Evolutionary conservation across 2,888 invertebrate species (phyloP).

Genomic region (Erynnis tages): DNA sequence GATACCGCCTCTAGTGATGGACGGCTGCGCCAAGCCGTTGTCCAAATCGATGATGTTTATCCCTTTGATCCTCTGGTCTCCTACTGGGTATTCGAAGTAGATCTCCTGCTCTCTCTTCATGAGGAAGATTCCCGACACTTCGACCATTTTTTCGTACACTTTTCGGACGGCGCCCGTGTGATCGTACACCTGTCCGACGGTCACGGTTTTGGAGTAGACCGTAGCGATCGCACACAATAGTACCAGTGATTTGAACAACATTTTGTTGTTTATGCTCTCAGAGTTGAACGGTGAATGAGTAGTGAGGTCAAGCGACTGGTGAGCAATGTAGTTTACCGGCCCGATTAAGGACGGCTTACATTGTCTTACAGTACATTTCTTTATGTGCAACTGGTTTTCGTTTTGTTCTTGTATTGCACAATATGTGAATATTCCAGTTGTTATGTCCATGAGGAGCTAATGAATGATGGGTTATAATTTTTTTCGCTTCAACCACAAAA

Average conservation of each 20-base stretch:
- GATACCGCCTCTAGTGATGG: slow-evolving; percentile 66
- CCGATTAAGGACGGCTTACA: slow-evolving; percentile 10
- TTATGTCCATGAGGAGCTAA: too few relatives aligned
- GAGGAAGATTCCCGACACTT: slow-evolving; percentile 47
- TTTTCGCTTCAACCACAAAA: too few relatives aligned
- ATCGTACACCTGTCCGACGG: slow-evolving; percentile 59
- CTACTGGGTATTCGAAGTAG: slow-evolving; percentile 50
- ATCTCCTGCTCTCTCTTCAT: slow-evolving; percentile 58
- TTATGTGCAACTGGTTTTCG: too few relatives aligned
- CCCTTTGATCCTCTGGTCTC: slow-evolving; percentile 65
- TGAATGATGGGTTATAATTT: too few relatives aligned
- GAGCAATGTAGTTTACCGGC: slow-evolving; percentile 15
- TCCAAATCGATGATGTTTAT: slow-evolving; percentile 69
- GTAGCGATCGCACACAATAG: slow-evolving; percentile 40
- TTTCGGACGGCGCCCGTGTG: slow-evolving; percentile 50
- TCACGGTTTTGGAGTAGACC: slow-evolving; percentile 49
- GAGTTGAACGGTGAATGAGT: slow-evolving; percentile 16
- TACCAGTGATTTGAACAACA: slow-evolving; percentile 44
- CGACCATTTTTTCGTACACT: slow-evolving; percentile 51
- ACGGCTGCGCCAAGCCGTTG: slow-evolving; percentile 59
- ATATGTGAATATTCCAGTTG: too few relatives aligned
- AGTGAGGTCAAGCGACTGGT: slow-evolving; percentile 40
- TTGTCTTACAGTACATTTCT: slow-evolving; percentile 12
- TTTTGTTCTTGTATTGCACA: too few relatives aligned
- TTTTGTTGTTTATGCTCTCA: slow-evolving; percentile 27